These are phyloP conservation scores for Choloepus hoffmanni DNA, from an alignment of 2,113 vertebrate genomes.

Conservation along the genomic window DNA sequence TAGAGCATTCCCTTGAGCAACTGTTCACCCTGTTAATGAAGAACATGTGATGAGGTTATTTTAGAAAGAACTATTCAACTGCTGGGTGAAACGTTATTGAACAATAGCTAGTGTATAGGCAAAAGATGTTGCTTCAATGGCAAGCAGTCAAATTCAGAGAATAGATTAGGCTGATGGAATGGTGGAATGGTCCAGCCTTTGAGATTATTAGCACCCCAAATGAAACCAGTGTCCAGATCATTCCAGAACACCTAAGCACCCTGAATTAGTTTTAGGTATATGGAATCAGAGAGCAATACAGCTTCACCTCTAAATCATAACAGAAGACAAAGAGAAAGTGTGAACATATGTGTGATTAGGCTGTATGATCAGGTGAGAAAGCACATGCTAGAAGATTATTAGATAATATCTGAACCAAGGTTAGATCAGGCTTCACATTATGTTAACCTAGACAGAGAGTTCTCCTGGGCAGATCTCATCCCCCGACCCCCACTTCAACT, in stretches of 20 bases:
- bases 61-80: background rate
- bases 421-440: background rate
- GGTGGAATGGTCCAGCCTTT: background rate
- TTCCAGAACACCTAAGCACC: background rate
- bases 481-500: background rate
- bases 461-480: background rate
- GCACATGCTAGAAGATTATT: background rate
- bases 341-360: background rate
- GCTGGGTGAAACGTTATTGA: background rate
- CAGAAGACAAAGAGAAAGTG: background rate
- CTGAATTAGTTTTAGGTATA: background rate
- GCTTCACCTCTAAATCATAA: background rate
- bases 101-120: background rate
- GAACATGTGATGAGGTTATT: background rate
- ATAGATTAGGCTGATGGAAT: background rate
- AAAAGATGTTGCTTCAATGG: background rate
- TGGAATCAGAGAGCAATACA: background rate
- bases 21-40: background rate
- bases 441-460: background rate
- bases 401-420: background rate
- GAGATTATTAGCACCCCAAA: background rate
- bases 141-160: background rate
- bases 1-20: background rate
- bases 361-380: background rate
- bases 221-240: background rate